These are phyloP conservation scores for Meghimatium bilineatum DNA, from an alignment of 2,888 invertebrate genomes.

Conservation along the genomic window DNA sequence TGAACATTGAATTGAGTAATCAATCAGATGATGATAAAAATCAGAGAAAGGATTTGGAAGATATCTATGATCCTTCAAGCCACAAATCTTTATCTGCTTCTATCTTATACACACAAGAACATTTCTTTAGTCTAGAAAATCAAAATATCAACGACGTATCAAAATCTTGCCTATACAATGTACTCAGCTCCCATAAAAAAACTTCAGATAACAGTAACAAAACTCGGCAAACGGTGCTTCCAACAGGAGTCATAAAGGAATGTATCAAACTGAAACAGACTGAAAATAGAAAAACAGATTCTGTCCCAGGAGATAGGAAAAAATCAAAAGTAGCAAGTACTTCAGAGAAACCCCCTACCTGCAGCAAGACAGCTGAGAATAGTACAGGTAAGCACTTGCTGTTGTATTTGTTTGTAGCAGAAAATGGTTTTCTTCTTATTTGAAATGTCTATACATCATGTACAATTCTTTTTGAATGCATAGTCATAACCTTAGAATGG, in stretches of 20 bases:
- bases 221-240: neutral
- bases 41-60: neutral
- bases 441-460: no score
- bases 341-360: constrained; percentile 22
- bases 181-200: neutral
- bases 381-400: neutral
- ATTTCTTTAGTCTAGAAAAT: no score
- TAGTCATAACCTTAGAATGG: no score
- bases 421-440: no score
- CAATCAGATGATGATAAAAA: neutral
- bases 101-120: neutral
- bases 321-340: neutral
- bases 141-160: neutral
- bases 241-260: neutral
- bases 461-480: no score
- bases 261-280: neutral
- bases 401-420: no score
- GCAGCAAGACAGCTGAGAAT: neutral
- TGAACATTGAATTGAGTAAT: no score
- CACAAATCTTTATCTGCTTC: neutral
- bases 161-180: neutral
- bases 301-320: neutral
- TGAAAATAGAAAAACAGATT: neutral
- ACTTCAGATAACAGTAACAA: neutral
- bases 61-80: neutral